Evolutionary conservation across 2,113 vertebrate genomes (phyloP).

Genomic region (Elachura formosa): DNA sequence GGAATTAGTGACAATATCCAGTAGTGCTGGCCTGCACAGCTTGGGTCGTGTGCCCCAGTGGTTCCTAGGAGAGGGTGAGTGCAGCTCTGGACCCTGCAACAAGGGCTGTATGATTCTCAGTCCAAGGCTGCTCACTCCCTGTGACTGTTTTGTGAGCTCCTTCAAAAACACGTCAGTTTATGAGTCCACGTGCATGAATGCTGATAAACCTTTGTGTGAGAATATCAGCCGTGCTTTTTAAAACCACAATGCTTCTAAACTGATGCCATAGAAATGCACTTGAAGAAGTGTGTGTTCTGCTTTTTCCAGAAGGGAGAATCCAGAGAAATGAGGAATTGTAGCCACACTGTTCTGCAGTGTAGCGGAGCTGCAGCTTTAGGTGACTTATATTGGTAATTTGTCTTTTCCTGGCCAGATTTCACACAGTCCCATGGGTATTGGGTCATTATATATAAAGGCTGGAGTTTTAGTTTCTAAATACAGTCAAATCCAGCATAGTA

Average conservation of each 20-base stretch:
- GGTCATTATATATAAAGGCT: fast-evolving
- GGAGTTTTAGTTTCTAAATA: background rate
- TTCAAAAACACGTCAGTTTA: background rate
- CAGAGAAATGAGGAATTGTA: background rate
- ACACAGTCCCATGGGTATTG: background rate
- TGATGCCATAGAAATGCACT: background rate
- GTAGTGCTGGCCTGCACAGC: background rate
- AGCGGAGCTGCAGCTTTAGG: background rate
- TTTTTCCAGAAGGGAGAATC: background rate
- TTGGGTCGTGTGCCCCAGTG: background rate
- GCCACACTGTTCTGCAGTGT: background rate
- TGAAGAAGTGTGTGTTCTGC: background rate
- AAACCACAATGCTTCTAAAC: background rate
- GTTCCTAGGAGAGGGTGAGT: background rate
- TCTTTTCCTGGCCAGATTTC: background rate
- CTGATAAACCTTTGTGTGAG: background rate
- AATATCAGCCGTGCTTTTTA: background rate
- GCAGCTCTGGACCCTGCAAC: background rate
- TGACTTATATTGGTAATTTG: background rate
- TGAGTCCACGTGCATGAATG: background rate
- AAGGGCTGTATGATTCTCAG: background rate
- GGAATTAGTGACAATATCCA: background rate
- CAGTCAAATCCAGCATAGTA: background rate
- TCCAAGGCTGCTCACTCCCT: background rate
- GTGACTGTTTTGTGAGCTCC: background rate